phyloP scores from a whole-genome alignment of 2,113 vertebrate genomes.

The Sarotherodon lohbergeri region DNA sequence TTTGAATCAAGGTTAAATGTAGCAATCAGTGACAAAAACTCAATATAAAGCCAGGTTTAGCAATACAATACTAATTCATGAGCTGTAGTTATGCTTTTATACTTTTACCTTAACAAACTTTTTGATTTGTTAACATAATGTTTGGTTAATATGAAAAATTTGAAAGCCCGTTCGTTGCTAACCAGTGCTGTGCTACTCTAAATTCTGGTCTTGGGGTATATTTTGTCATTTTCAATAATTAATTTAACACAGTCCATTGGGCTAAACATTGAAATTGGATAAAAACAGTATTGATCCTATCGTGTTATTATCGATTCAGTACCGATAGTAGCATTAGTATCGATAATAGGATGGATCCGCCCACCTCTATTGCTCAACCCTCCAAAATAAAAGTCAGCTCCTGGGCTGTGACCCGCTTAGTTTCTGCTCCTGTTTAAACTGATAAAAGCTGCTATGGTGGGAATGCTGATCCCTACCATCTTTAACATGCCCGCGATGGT shows the following conservation, averaged over 20 bases:
- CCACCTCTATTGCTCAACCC: background rate
- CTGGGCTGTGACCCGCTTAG: slow-evolving; percentile 83
- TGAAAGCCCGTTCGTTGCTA: background rate
- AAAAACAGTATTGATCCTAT: background rate
- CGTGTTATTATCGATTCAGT: background rate
- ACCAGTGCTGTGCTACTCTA: background rate
- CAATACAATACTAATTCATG: background rate
- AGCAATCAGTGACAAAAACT: background rate
- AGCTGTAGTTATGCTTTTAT: background rate
- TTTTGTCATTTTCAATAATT: background rate
- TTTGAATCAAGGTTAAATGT: background rate
- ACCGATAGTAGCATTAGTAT: background rate
- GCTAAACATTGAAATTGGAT: background rate
- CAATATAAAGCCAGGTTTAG: background rate
- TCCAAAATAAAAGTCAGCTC: background rate
- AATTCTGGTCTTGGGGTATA: background rate
- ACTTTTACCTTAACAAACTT: background rate
- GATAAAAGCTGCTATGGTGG: slow-evolving; percentile 86
- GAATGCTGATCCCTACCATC: slow-evolving; percentile 86
- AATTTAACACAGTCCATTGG: background rate
- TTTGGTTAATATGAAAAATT: background rate
- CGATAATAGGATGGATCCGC: background rate
- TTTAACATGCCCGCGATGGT: slow-evolving; percentile 84
- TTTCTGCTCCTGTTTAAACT: slow-evolving; percentile 84
- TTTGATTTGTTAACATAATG: background rate